A percentile compares a stretch with the other conserved stretches of the same genome.
phyloP scores from a whole-genome alignment of 2,113 vertebrate genomes.

The Pachyramphus minor region DNA sequence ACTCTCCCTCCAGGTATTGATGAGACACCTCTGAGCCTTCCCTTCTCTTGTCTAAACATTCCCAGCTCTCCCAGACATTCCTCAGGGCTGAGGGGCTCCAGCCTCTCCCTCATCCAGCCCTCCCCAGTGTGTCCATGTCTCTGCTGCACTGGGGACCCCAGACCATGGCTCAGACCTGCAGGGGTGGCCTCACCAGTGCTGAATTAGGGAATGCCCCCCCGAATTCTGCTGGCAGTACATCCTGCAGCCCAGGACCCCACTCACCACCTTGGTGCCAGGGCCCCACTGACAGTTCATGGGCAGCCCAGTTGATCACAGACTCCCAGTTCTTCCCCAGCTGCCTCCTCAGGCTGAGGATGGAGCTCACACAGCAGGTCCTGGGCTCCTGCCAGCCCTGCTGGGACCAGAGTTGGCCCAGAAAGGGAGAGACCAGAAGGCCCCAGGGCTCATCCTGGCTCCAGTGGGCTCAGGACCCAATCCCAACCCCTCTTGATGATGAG shows the following conservation, averaged over 20 bases:
- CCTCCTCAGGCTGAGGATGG: background rate
- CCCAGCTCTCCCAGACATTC: background rate
- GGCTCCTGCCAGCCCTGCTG: background rate
- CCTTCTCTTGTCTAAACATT: background rate
- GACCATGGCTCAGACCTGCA: background rate
- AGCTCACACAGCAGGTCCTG: background rate
- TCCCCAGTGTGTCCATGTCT: rapidly evolving
- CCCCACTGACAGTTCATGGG: rapidly evolving
- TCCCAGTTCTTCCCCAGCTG: rapidly evolving
- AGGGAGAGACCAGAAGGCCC: rapidly evolving
- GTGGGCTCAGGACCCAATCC: background rate
- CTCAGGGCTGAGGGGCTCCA: rapidly evolving
- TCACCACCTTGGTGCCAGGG: background rate
- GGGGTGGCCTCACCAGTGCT: too few species aligned
- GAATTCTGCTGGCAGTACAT: rapidly evolving
- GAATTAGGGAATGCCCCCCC: background rate
- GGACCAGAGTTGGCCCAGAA: background rate
- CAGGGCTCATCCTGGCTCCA: too few species aligned
- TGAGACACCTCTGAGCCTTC: background rate
- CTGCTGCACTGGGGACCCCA: background rate
- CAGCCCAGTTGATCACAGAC: rapidly evolving
- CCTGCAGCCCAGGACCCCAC: background rate
- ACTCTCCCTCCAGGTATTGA: background rate
- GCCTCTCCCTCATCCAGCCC: too few species aligned
- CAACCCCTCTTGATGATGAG: rapidly evolving